Base-by-base conservation (phyloP, 1,140 invertebrate species). In the Centruroides vittatus region DNA sequence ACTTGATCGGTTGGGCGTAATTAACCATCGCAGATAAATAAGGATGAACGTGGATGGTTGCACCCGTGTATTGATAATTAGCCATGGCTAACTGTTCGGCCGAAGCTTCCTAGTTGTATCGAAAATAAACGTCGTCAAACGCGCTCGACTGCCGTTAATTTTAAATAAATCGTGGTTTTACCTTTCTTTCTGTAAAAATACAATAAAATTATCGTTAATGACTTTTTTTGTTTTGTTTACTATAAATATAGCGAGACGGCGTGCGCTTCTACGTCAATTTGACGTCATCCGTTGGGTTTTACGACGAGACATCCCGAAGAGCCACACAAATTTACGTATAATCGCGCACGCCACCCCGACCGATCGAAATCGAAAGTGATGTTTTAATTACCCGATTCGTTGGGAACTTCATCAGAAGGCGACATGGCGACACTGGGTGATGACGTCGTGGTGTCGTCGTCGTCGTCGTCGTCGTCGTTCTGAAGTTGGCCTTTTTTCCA, bases 1-100 rank as follows among this genome's bases (percentile, higher is more conserved):
- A 99, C 78, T 99, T 99, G 70, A 99, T 88, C 3, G 97, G 96
- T 77, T 98, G 94, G 59, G 94, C 93, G 79, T 99, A 99, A 81
- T 99, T 99, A 69, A 99, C 88, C 85, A 99, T 88, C 49, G 93
- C 94, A 36, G 94, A 98, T 3, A 99, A 81, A 82, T 91, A 94
- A 13, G 96, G 97, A 78, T 99, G 97, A 54, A 99, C 95, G 74
- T 96, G 97, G 55, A 93, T 96, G 11, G 97, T 99, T 59, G 94
- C 97, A 51, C 93, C 92, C 1, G 89, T 96, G 75, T 99, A 98
- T 66, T 83, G 81, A 65, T 84, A 83, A 55, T 76, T 75, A 5
- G 76, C 75, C 69, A 83, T 78, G 54, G 76, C 75, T 62, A 74
- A 73, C 66, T 83, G 81, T 65, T 83, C 80, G 66, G 81, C 81